Evolutionary conservation across 2,888 invertebrate genomes (phyloP).

Genomic region (Idaea dimidiata): DNA sequence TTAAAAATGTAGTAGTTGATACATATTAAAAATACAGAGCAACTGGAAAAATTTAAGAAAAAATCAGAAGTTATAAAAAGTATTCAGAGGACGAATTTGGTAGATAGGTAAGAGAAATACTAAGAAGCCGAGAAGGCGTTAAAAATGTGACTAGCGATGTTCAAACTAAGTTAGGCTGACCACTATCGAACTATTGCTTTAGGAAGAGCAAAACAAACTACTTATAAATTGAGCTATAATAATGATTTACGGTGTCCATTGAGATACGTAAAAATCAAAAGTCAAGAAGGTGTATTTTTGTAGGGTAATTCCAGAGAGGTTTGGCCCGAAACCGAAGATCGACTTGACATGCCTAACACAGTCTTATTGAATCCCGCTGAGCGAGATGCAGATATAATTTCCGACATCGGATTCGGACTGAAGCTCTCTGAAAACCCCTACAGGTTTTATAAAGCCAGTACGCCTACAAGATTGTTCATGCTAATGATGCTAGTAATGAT

Average conservation of each 20-base stretch:
- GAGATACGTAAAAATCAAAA: too few relatives aligned
- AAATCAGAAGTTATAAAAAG: background rate
- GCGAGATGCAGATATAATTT: too few relatives aligned
- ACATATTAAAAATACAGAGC: background rate
- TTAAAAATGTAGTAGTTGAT: background rate
- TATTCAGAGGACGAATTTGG: background rate
- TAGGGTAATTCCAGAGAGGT: conserved; percentile 6
- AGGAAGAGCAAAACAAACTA: background rate
- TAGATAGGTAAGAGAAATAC: background rate
- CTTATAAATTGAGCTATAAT: background rate
- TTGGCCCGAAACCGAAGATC: too few relatives aligned
- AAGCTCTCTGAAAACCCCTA: too few relatives aligned
- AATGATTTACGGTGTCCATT: too few relatives aligned
- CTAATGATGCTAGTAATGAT: background rate
- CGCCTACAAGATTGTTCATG: too few relatives aligned
- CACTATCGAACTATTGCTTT: background rate
- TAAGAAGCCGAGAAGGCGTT: background rate
- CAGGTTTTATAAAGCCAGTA: too few relatives aligned
- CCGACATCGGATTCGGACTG: too few relatives aligned
- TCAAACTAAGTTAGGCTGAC: background rate
- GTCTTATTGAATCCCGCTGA: too few relatives aligned
- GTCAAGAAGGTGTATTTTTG: too few relatives aligned
- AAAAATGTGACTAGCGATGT: background rate
- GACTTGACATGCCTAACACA: too few relatives aligned
- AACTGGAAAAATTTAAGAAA: background rate